Evolutionary conservation across 2,797 vertebrate genomes (phyloP).

Genomic region (Galago senegalensis): DNA sequence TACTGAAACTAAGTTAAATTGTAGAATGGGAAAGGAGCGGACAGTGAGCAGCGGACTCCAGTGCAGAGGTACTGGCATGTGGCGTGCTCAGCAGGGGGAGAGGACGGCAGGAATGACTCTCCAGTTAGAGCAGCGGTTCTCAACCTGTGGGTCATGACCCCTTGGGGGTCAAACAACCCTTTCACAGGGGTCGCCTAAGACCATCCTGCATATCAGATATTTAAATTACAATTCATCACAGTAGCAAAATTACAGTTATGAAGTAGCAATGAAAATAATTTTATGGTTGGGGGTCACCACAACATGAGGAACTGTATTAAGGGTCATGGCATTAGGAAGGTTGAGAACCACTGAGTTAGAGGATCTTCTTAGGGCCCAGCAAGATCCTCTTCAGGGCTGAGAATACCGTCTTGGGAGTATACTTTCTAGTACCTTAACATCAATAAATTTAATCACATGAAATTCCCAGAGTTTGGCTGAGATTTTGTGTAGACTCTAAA

Average conservation of each 20-base stretch:
- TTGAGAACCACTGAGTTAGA: neutral
- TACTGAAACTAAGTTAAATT: neutral
- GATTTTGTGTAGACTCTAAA: neutral
- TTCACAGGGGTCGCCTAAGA: too few relatives aligned
- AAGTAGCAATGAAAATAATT: too few relatives aligned
- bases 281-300: too few relatives aligned
- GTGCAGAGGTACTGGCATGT: fast-evolving
- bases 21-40: neutral
- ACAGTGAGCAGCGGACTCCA: neutral
- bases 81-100: neutral
- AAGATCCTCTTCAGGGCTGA: neutral
- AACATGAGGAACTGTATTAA: too few relatives aligned
- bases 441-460: neutral
- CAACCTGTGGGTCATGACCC: too few relatives aligned
- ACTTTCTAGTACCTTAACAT: neutral
- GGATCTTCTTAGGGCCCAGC: neutral
- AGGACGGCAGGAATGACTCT: neutral
- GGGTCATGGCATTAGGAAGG: too few relatives aligned
- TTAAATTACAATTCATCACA: too few relatives aligned
- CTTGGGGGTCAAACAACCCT: too few relatives aligned
- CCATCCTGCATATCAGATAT: too few relatives aligned
- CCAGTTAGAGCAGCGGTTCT: neutral
- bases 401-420: neutral
- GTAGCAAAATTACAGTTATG: too few relatives aligned
- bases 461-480: neutral